Evolutionary conservation across 2,113 vertebrate genomes (phyloP).

Genomic region (Nannospalax galili): DNA sequence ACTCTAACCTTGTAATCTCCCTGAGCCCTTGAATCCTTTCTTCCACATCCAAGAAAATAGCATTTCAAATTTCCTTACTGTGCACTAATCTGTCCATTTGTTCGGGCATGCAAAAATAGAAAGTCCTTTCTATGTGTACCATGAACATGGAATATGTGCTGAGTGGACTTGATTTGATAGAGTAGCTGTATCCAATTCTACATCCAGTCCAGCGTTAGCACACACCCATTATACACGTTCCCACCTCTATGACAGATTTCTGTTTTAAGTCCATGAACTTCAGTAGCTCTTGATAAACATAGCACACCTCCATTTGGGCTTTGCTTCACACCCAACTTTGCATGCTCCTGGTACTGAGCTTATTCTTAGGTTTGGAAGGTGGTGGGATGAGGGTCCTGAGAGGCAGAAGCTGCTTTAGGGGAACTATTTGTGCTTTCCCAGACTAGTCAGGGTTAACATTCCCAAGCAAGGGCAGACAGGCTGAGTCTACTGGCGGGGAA

Average conservation of each 20-base stretch:
- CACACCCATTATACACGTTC: background rate
- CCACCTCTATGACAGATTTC: background rate
- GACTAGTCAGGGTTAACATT: too few relatives aligned
- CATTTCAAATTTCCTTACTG: background rate
- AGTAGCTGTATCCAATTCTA: background rate
- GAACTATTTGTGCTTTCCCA: background rate
- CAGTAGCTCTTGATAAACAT: background rate
- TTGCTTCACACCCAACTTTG: too few relatives aligned
- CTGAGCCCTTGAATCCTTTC: background rate
- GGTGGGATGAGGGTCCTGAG: background rate
- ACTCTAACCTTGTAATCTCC: background rate
- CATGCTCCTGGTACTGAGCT: background rate
- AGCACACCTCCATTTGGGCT: accelerated
- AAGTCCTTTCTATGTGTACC: background rate
- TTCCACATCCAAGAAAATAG: background rate
- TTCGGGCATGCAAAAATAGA: background rate
- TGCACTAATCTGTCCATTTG: too few relatives aligned
- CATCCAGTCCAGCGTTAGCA: background rate
- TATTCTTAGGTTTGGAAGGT: background rate
- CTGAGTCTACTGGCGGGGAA: background rate
- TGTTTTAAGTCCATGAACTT: background rate
- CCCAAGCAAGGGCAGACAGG: background rate
- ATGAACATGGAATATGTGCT: background rate
- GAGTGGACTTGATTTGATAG: background rate
- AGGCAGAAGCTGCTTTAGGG: background rate